Base-by-base conservation (phyloP, 30 jellyfish, hydroid and myxozoan species). In the Aurelia sp. region DNA sequence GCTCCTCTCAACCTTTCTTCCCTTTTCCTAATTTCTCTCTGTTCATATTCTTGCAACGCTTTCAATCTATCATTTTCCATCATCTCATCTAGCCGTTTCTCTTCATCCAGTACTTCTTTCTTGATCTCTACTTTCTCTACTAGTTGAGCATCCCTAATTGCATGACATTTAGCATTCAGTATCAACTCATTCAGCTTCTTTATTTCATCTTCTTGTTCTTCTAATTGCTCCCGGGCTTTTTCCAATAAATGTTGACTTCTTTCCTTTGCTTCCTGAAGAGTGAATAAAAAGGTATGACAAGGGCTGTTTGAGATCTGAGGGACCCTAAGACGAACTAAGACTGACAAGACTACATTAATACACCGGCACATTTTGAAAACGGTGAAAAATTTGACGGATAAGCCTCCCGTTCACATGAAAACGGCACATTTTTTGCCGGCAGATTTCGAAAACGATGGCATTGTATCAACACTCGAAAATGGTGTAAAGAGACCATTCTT, bases 141-240 rank as follows among this genome's bases (percentile, higher is more conserved):
- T 20, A 96, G 85, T 71, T 96, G 99, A 22, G 97, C 97, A 83
- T 96, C 99, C 52, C 99, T 80, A 27, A 96, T 96, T 0, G 99
- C 99, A 88, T 96, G 99, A 57, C 99, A 96, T 76, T 96, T 96
- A 4, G 99, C 99, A 86, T 96, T 96, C 35, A 96, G 61, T 20
- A 96, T 96, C 40, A 89, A 63, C 73, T 96, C 99, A 65, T 96
- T 96, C 50, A 96, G 73, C 72, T 96, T 96, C 81, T 96, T 96
- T 70, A 96, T 96, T 58, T 96, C 99, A 82, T 96, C 99, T 74
- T 96, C 99, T 67, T 96, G 94, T 35, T 96, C 99, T 51, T 96
- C 99, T 94, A 96, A 90, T 64, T 96, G 98, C 72, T 90, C 99
- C 44, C 81, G 97, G 9, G 99, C 99, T 60, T 96, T 96, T 82